phyloP scores from a whole-genome alignment of 2,888 invertebrate species.

The Seira ritae region DNA sequence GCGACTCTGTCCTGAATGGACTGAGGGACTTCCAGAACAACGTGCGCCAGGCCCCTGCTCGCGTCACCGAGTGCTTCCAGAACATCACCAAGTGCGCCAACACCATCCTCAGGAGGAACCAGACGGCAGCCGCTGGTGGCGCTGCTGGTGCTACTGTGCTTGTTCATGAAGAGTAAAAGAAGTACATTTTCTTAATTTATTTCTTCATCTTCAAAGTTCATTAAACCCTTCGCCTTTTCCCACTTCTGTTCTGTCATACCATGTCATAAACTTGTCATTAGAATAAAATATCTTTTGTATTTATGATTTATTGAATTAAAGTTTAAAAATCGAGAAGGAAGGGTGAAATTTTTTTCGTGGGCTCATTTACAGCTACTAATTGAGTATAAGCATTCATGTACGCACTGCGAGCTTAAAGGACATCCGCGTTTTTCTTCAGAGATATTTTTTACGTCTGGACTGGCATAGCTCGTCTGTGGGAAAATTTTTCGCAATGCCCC shows the following conservation, averaged over 20 bases:
- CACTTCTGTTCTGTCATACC: not conserved
- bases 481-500: too few relatives aligned
- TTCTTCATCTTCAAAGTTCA: not conserved
- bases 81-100: conserved; percentile 52
- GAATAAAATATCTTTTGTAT: not conserved
- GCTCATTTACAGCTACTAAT: too few relatives aligned
- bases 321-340: too few relatives aligned
- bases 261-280: not conserved
- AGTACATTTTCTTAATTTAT: not conserved
- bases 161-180: not conserved
- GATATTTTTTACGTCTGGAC: too few relatives aligned
- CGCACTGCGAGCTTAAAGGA: too few relatives aligned
- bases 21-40: conserved; percentile 42
- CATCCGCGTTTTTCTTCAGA: too few relatives aligned
- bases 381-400: too few relatives aligned
- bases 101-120: conserved; percentile 44
- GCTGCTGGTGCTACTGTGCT: not conserved
- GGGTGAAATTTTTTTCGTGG: too few relatives aligned
- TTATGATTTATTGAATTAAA: too few relatives aligned
- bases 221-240: too few relatives aligned
- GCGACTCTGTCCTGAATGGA: conserved; percentile 35
- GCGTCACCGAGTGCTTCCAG: conserved; percentile 49
- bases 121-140: not conserved
- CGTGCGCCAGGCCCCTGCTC: conserved; percentile 32
- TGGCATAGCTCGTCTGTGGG: too few relatives aligned